Evolutionary conservation across 2,797 vertebrate genomes (phyloP).

Genomic region (Sebastes aleutianus): DNA sequence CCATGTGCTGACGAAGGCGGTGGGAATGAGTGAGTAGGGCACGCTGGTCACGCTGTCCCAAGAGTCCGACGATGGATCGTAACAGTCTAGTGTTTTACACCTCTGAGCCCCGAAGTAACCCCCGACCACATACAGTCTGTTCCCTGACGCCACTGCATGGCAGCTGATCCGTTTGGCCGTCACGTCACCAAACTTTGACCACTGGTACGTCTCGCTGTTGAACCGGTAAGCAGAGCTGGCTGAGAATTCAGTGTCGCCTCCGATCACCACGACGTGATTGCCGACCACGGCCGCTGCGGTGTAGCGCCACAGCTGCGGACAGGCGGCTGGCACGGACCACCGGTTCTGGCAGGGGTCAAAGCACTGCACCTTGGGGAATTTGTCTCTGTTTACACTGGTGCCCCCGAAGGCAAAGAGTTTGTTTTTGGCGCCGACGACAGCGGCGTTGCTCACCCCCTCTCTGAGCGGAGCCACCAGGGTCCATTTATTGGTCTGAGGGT

Average conservation of each 20-base stretch:
- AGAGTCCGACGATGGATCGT: conserved; percentile 85
- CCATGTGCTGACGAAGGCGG: conserved; percentile 91
- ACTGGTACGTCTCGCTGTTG: conserved; percentile 90
- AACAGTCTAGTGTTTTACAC: conserved; percentile 89
- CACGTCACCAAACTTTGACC: conserved; percentile 88
- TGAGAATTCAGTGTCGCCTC: conserved; percentile 88
- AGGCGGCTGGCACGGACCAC: conserved; percentile 85
- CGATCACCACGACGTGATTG: conserved; percentile 86
- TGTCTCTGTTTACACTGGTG: conserved; percentile 87
- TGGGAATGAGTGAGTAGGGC: conserved; percentile 89
- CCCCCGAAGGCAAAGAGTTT: conserved; percentile 89
- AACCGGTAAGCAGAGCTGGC: conserved; percentile 89
- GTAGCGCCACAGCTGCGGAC: conserved; percentile 89
- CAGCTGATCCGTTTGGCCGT: conserved; percentile 88
- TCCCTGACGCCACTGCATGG: conserved; percentile 86
- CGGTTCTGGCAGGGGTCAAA: conserved; percentile 87
- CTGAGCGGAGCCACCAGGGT: conserved; percentile 87
- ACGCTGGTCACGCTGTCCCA: conserved; percentile 90
- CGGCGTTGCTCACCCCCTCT: conserved; percentile 89
- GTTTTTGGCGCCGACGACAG: conserved; percentile 87
- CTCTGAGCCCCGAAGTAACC: conserved; percentile 88
- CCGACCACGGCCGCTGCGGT: conserved; percentile 87
- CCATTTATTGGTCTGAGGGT: conserved; percentile 89
- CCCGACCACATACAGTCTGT: conserved; percentile 87
- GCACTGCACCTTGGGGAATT: conserved; percentile 89